A percentile compares a stretch with the other conserved stretches of the same genome.
Conservation (phyloP, 1,140 invertebrate genomes). For the Euura saliciscinereae region DNA sequence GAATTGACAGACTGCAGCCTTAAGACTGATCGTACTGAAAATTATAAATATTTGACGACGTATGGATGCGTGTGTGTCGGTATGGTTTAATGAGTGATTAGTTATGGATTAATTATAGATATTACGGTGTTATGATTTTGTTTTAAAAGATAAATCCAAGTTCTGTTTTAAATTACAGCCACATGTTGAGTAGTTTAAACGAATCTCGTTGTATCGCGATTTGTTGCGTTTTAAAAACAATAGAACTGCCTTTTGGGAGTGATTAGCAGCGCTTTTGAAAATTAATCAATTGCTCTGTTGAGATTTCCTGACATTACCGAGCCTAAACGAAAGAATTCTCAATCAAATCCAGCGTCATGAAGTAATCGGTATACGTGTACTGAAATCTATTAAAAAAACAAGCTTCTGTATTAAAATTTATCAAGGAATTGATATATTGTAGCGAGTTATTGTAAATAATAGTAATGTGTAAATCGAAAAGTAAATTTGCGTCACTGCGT, state of each 20-base stretch:
- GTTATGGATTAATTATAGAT: constrained; percentile 9
- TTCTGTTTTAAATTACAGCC: constrained; percentile 31
- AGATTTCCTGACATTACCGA: constrained; percentile 10
- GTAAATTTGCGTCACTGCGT: constrained; percentile 12
- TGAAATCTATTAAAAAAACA: not conserved
- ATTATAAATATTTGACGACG: constrained; percentile 39
- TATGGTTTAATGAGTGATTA: constrained; percentile 30
- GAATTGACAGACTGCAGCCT: constrained; percentile 54
- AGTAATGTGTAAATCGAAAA: constrained; percentile 3
- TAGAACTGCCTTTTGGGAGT: constrained; percentile 24
- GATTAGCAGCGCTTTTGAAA: constrained; percentile 17
- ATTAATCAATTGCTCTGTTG: not conserved
- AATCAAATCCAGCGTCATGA: constrained; percentile 14
- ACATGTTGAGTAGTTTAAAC: constrained; percentile 26
- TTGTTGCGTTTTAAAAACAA: constrained; percentile 5
- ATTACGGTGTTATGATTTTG: constrained; percentile 17
- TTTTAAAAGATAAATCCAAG: not conserved
- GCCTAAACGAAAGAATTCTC: constrained; percentile 11
- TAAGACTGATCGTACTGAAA: constrained; percentile 54
- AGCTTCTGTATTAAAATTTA: constrained; percentile 20
- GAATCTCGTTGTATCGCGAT: not conserved
- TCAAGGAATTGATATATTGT: constrained; percentile 16
- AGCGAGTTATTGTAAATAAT: constrained; percentile 19
- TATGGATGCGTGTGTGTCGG: constrained; percentile 8
- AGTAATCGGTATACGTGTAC: constrained; percentile 17